Conservation (phyloP, 2,888 invertebrate genomes). For the Ecliptopera silaceata region DNA sequence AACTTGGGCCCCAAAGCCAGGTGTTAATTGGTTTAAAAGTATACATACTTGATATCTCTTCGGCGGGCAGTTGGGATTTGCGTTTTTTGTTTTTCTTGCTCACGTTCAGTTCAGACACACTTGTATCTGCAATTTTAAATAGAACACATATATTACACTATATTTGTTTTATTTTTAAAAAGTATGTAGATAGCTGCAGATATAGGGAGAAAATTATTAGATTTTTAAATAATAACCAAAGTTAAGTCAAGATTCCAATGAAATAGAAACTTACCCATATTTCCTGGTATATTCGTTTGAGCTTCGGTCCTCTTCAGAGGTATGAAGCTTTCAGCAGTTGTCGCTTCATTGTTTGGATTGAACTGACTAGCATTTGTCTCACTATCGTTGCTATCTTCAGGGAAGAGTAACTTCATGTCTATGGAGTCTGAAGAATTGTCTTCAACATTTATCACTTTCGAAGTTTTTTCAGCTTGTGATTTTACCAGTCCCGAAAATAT, state of each 20-base stretch:
- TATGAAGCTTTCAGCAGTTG: conserved; percentile 48
- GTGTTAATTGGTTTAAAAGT: too few relatives aligned
- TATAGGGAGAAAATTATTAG: too few relatives aligned
- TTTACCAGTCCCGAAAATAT: conserved; percentile 24
- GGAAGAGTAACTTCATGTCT: conserved; percentile 65
- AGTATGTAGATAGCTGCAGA: too few relatives aligned
- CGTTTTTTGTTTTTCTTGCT: conserved; percentile 41
- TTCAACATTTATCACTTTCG: conserved; percentile 28
- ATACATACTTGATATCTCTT: conserved; percentile 37
- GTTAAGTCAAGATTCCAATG: not conserved
- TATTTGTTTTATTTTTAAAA: too few relatives aligned
- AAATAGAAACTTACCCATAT: conserved; percentile 40
- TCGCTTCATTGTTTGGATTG: conserved; percentile 21
- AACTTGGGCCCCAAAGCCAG: too few relatives aligned
- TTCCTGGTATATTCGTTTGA: conserved; percentile 57
- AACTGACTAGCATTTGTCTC: conserved; percentile 38
- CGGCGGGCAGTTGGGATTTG: conserved; percentile 20
- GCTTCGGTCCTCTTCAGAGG: conserved; percentile 59
- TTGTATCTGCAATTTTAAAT: conserved; percentile 7
- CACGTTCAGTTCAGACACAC: conserved; percentile 27
- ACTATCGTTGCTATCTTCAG: conserved; percentile 67
- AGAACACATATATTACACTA: too few relatives aligned
- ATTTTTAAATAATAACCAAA: too few relatives aligned
- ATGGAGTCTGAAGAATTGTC: conserved; percentile 63
- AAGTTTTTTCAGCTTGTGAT: conserved; percentile 26